Conservation (phyloP, 2,113 vertebrate genomes). For the Nerophis lumbriciformis region DNA sequence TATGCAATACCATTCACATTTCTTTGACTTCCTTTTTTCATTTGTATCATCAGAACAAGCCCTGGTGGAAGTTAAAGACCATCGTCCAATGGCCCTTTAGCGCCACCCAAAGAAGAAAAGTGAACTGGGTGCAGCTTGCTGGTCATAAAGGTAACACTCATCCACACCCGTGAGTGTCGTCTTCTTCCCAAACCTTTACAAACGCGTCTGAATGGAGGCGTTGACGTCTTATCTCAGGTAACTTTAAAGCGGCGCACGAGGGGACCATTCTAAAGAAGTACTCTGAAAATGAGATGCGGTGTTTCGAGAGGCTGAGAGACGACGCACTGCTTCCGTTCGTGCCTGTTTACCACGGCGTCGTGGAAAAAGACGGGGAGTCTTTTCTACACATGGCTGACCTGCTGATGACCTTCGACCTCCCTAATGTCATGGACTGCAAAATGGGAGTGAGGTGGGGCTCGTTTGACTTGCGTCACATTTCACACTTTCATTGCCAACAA, state of each 20-base stretch:
- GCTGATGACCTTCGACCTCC: constrained; percentile 83
- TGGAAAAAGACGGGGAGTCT: constrained; percentile 86
- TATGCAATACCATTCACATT: too few species aligned
- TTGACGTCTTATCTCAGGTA: constrained; percentile 69
- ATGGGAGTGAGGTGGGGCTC: constrained; percentile 87
- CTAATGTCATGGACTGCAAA: constrained; percentile 97
- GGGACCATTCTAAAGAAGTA: constrained; percentile 93
- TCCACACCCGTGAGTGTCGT: background rate
- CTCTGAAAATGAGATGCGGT: constrained; percentile 86
- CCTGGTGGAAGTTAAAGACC: constrained; percentile 93
- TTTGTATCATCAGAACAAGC: constrained; percentile 69
- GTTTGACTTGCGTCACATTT: background rate
- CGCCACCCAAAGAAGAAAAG: constrained; percentile 82
- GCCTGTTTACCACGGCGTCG: constrained; percentile 84
- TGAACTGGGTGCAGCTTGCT: constrained; percentile 92
- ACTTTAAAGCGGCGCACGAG: constrained; percentile 89
- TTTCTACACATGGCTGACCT: constrained; percentile 91
- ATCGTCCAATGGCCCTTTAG: constrained; percentile 88
- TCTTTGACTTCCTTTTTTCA: background rate
- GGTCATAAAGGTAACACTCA: constrained; percentile 86
- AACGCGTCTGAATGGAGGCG: background rate
- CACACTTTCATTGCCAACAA: background rate
- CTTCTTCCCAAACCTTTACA: background rate
- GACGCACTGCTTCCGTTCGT: constrained; percentile 80
- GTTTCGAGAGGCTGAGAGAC: constrained; percentile 80